Conservation (phyloP, 1,140 invertebrate species). For the Conus betulinus region DNA sequence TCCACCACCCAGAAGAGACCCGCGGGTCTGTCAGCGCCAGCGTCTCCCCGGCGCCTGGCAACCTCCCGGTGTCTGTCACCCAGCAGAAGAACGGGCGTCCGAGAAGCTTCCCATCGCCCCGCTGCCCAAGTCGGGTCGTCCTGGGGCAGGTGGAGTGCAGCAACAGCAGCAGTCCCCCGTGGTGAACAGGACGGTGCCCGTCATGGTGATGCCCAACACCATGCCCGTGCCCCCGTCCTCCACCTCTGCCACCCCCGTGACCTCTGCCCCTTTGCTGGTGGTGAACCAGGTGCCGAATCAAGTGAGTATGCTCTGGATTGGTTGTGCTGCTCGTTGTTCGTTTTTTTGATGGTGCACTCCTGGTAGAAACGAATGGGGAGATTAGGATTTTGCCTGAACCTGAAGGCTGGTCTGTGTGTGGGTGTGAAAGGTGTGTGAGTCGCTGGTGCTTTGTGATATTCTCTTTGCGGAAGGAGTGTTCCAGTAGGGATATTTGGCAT, state of each 20-base stretch:
- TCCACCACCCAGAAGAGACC: not conserved
- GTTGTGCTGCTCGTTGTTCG: not conserved
- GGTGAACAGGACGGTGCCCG: not conserved
- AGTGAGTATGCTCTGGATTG: not conserved
- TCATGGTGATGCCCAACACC: conserved; percentile 20
- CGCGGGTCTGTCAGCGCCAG: not conserved
- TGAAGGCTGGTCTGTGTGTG: not conserved
- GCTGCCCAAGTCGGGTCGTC: not conserved
- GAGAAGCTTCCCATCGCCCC: conserved; percentile 27
- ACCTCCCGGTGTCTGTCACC: not conserved
- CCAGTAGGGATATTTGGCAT: too few relatives aligned
- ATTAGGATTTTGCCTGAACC: not conserved
- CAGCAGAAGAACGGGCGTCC: conserved; percentile 18
- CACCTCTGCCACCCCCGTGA: not conserved
- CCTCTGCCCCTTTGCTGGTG: conserved; percentile 4
- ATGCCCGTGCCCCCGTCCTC: not conserved
- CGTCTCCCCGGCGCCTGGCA: not conserved
- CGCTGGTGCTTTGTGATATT: too few relatives aligned
- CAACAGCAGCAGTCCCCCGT: not conserved
- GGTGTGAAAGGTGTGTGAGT: too few relatives aligned
- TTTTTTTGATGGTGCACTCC: not conserved
- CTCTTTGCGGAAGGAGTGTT: too few relatives aligned
- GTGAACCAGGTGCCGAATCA: not conserved
- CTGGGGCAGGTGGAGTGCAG: not conserved
- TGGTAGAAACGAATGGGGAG: not conserved